Evolutionary conservation across 2,797 vertebrate species (phyloP).

Genomic region (Acipenser ruthenus): DNA sequence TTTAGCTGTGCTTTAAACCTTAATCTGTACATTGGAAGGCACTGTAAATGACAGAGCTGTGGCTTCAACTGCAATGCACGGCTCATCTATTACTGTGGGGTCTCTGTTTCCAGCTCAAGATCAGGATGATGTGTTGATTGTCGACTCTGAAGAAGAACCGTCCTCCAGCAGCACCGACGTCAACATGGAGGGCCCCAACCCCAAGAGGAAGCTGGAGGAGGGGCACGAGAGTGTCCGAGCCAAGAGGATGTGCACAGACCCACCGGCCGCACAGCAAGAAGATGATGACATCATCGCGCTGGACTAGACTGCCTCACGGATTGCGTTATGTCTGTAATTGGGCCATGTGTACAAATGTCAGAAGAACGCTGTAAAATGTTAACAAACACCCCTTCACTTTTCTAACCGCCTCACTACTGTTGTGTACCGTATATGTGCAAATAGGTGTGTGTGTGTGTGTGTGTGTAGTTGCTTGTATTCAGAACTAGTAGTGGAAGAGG

Average conservation of each 20-base stretch:
- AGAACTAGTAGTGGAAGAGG: conserved; percentile 43
- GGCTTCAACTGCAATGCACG: too few species aligned
- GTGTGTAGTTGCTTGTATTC: conserved; percentile 61
- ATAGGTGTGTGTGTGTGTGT: conserved; percentile 59
- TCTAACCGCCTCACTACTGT: too few species aligned
- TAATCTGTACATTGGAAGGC: too few species aligned
- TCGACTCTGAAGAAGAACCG: conserved; percentile 82
- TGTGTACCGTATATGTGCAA: not conserved
- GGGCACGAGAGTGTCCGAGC: conserved; percentile 26
- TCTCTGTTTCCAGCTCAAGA: conserved; percentile 53
- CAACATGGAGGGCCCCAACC: conserved; percentile 39
- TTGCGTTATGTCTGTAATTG: conserved; percentile 1
- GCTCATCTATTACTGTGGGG: too few species aligned
- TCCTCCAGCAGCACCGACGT: conserved; percentile 53
- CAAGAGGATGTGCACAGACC: conserved; percentile 70
- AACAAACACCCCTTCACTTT: not conserved
- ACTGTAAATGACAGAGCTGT: too few species aligned
- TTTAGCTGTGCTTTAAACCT: too few species aligned
- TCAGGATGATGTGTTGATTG: conserved; percentile 78
- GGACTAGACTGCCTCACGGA: conserved; percentile 52
- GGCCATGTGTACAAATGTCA: not conserved
- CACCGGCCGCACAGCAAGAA: conserved; percentile 40
- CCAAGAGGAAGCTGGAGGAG: conserved; percentile 77
- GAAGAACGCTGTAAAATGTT: not conserved
- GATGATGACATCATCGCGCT: conserved; percentile 75